These are phyloP conservation scores for Catocala nupta DNA, from an alignment of 2,888 invertebrate species.

Conservation along the genomic window DNA sequence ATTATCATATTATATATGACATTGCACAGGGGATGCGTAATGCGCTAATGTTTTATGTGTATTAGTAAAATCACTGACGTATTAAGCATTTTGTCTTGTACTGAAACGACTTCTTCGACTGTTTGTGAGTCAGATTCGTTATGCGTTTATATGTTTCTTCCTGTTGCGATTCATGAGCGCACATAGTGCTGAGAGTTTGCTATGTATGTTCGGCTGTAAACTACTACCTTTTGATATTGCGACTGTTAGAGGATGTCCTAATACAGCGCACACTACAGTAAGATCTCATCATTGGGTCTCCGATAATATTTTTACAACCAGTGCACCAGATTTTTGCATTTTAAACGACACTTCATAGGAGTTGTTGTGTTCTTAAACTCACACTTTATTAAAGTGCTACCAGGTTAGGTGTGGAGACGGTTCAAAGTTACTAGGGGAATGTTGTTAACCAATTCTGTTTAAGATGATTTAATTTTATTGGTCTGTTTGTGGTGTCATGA, in stretches of 20 bases:
- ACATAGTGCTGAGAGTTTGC: slow-evolving; percentile 73
- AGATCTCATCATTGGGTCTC: slow-evolving; percentile 83
- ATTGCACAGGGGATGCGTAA: no score
- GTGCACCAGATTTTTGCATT: slow-evolving; percentile 68
- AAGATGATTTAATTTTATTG: slow-evolving; percentile 77
- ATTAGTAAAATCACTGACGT: no score
- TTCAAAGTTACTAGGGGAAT: slow-evolving; percentile 82
- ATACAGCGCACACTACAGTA: slow-evolving; percentile 79
- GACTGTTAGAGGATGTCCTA: slow-evolving; percentile 75
- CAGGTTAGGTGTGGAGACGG: slow-evolving; percentile 76
- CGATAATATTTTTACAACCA: slow-evolving; percentile 78
- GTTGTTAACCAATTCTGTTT: slow-evolving; percentile 79
- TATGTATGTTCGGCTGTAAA: slow-evolving; percentile 77
- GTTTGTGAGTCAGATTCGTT: no score
- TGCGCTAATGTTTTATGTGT: no score
- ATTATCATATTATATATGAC: no score
- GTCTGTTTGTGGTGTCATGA: slow-evolving; percentile 58
- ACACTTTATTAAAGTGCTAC: slow-evolving; percentile 80
- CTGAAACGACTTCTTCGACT: no score
- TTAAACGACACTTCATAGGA: slow-evolving; percentile 80
- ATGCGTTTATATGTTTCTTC: no score
- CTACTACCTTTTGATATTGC: slow-evolving; percentile 83
- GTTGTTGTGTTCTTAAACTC: slow-evolving; percentile 84
- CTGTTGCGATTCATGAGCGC: no score
- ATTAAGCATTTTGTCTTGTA: no score